Evolutionary conservation across 2,797 vertebrate genomes (phyloP).

Genomic region (Catostomus latipinnis): DNA sequence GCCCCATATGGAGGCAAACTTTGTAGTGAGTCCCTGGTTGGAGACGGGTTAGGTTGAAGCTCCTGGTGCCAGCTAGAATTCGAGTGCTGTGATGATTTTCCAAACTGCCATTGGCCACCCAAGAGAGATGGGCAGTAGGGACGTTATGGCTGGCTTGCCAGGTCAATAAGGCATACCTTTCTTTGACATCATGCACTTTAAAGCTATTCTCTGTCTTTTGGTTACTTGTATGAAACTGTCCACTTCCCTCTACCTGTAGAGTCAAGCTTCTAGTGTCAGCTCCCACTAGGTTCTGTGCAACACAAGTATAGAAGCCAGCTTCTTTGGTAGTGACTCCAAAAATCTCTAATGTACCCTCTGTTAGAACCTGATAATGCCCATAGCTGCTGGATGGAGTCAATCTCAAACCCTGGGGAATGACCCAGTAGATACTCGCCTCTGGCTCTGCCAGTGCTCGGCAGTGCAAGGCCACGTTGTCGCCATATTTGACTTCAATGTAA

Average conservation of each 20-base stretch:
- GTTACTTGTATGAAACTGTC: not conserved
- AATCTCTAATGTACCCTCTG: constrained; percentile 93
- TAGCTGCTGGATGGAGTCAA: constrained; percentile 71
- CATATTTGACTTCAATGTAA: constrained; percentile 74
- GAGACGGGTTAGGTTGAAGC: constrained; percentile 92
- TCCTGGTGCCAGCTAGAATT: constrained; percentile 86
- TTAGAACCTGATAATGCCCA: constrained; percentile 79
- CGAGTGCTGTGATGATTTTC: constrained; percentile 77
- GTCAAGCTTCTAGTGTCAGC: constrained; percentile 89
- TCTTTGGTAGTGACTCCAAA: constrained; percentile 76
- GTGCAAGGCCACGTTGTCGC: constrained; percentile 83
- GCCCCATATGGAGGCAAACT: constrained; percentile 86
- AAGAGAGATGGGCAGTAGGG: constrained; percentile 87
- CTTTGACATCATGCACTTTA: constrained; percentile 78
- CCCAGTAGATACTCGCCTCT: constrained; percentile 93
- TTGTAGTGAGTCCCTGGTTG: constrained; percentile 87
- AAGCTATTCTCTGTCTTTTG: constrained; percentile 55
- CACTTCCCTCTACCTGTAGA: constrained; percentile 73
- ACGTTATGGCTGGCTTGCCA: constrained; percentile 87
- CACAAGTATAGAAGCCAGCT: constrained; percentile 92
- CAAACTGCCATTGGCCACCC: constrained; percentile 78
- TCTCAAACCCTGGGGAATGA: constrained; percentile 84
- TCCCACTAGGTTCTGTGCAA: constrained; percentile 93
- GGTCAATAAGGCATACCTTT: constrained; percentile 83
- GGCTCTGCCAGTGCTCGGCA: constrained; percentile 94